Conservation (phyloP, 2,888 invertebrate genomes). For the Rhyacophila evoluta region DNA sequence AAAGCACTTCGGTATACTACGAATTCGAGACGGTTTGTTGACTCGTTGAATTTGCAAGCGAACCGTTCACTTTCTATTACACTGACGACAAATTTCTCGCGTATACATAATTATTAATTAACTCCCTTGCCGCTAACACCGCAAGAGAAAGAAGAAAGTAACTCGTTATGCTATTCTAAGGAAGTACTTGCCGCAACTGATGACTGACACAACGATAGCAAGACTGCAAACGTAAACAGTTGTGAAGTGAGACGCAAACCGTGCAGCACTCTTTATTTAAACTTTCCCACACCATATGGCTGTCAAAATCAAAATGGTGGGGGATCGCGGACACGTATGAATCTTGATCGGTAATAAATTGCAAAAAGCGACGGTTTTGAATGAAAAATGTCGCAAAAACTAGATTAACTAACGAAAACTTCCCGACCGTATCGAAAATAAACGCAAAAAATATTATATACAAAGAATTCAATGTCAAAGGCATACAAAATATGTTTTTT, state of each 20-base stretch:
- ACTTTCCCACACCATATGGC: slow-evolving; percentile 47
- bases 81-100: background rate
- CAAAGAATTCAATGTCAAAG: slow-evolving; percentile 1
- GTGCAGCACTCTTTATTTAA: slow-evolving; percentile 42
- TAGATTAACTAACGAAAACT: background rate
- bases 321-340: background rate
- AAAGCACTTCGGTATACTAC: background rate
- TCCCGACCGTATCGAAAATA: background rate
- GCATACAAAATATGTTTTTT: background rate
- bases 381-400: background rate
- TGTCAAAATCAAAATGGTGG: background rate
- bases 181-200: background rate
- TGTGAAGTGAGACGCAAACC: slow-evolving; percentile 33
- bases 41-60: background rate
- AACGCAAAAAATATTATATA: background rate
- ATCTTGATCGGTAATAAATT: background rate
- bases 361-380: background rate
- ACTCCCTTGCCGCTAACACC: background rate
- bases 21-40: background rate
- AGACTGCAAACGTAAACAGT: slow-evolving; percentile 15
- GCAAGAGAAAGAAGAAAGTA: slow-evolving; percentile 41
- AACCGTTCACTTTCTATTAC: slow-evolving; percentile 5
- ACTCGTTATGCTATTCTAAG: background rate
- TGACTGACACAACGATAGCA: background rate
- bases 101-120: background rate